Conservation (phyloP, 2,888 invertebrate genomes). For the Junonia oenone region DNA sequence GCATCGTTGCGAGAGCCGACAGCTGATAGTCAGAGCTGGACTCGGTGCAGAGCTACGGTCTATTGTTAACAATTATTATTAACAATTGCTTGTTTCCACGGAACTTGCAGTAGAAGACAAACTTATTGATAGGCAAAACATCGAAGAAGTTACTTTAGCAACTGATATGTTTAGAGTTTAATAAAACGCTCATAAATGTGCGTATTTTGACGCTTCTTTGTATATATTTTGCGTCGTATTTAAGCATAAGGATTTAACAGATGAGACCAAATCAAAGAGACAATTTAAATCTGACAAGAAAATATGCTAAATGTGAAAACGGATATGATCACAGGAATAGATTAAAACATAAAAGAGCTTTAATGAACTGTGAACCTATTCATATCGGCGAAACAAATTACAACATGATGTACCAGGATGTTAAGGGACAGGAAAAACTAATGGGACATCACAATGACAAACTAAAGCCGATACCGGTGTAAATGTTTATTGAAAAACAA, state of each 20-base stretch:
- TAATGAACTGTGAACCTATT: constrained; percentile 38
- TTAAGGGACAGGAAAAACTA: constrained; percentile 36
- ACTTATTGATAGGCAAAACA: too few species aligned
- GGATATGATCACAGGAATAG: constrained; percentile 32
- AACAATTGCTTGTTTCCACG: too few species aligned
- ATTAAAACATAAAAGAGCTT: constrained; percentile 31
- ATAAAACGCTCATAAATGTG: background rate
- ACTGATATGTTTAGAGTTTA: too few species aligned
- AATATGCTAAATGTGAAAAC: too few species aligned
- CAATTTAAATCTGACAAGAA: too few species aligned
- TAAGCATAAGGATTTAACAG: background rate
- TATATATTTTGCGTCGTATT: too few species aligned
- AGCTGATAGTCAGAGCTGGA: constrained; percentile 48
- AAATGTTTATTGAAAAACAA: constrained; percentile 1
- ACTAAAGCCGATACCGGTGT: constrained; percentile 20
- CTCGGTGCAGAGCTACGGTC: constrained; percentile 4
- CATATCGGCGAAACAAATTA: constrained; percentile 32
- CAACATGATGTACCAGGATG: constrained; percentile 32
- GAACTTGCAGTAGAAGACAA: too few species aligned
- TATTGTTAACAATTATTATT: constrained; percentile 5
- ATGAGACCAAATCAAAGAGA: too few species aligned
- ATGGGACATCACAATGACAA: constrained; percentile 20
- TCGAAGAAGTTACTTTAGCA: too few species aligned
- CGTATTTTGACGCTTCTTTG: too few species aligned
- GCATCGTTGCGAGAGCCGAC: constrained; percentile 59